Evolutionary conservation across 2,888 invertebrate genomes (phyloP), one percentile per base, ranked within the genome.

Genomic region (Lottia gigantea): DNA sequence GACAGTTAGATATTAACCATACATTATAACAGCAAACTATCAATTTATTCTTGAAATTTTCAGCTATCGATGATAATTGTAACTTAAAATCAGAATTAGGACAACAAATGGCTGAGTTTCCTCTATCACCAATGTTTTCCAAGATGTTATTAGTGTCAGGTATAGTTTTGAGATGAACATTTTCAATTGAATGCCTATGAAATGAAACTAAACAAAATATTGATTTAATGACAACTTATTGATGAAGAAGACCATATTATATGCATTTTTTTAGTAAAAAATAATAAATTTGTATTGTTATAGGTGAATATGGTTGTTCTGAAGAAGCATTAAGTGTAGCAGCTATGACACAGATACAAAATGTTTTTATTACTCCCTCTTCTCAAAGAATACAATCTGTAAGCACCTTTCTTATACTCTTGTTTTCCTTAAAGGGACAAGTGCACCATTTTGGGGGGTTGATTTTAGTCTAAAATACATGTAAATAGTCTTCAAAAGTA

Each of bases 311-410:
- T 90, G 95, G 94, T 0, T 99, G 98, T 85, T 93, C 96, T 0
- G 95, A 95, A 77, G 98, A 99, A 88, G 94, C 96, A 0, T 89
- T 96, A 1, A 94, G 94, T 0, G 95, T 99, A 76, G 92, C 95
- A 6, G 93, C 97, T 0, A 95, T 98, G 95, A 90, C 98, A 47
- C 98, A 99, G 91, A 95, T 98, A 2, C 96, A 98, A 88, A 94
- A 94, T 67, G 92, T 97, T 0, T 97, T 96, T 85, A 90, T 92
- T 0, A 92, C 93, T 74, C 94, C 95, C 0, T 90, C 90, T 0
- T 93, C 92, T 71, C 8, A 80, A 75, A 88, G 85, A 74, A 76
- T 79, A 25, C 78, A 85, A 70, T 82, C 88, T 15, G 88, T 87
- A 76, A 79, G 86, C 80, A 45, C 45, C 19, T 31, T n/a, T 31